A percentile compares a stretch with the other conserved stretches of the same genome.
Conservation (phyloP, 2,113 vertebrate species). For the Mastomys natalensis region DNA sequence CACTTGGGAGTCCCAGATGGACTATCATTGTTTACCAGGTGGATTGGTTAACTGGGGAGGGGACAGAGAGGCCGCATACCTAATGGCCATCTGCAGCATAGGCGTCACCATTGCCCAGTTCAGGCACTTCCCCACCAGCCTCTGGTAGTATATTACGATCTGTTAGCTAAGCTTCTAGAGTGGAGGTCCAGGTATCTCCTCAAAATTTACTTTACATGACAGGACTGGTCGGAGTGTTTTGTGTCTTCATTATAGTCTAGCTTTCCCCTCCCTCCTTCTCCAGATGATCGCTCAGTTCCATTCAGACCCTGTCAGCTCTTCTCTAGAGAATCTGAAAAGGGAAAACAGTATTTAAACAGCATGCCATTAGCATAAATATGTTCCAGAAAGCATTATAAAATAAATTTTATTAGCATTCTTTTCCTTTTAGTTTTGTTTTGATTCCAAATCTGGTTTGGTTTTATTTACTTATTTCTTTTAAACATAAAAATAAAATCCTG, state of each 20-base stretch:
- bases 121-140: background rate
- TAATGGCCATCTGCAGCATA: fast-evolving
- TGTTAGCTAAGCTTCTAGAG: background rate
- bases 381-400: background rate
- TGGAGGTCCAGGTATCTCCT: no score
- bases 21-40: background rate
- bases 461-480: background rate
- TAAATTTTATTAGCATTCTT: background rate
- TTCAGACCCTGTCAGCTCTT: background rate
- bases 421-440: constrained; percentile 7
- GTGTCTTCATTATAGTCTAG: background rate
- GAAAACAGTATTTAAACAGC: background rate
- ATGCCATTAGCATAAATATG: background rate
- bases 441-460: background rate
- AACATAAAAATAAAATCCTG: background rate
- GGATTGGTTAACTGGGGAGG: background rate
- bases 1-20: background rate
- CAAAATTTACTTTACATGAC: fast-evolving
- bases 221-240: background rate
- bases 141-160: background rate
- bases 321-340: background rate
- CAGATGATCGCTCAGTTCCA: background rate
- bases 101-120: fast-evolving
- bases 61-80: background rate
- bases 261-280: background rate